Evolutionary conservation across 1,140 invertebrate species (phyloP), one percentile per base, ranked within the genome.

Genomic region (Caerostris extrusa): DNA sequence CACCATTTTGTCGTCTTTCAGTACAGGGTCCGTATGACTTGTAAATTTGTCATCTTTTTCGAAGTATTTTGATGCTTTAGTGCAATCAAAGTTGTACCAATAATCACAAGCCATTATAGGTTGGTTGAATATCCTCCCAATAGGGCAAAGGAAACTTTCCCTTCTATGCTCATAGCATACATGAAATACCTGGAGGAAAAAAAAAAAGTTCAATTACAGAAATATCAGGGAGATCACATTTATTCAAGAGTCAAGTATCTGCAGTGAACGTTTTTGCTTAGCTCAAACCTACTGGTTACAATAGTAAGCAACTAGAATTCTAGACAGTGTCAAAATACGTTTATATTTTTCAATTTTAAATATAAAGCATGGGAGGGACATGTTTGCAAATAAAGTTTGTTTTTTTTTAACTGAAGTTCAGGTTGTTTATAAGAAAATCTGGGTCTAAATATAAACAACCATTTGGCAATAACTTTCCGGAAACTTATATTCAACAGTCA

Each of bases 121-220:
- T 96, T 98, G 97, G 96, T 98, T 98, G 96, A 98, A 98, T 77
- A 98, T 97, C 0, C 98, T 98, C n/a, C 98, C 98, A 95, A 98
- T 97, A 17, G 98, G 98, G 95, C 98, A 98, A 0, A 98, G 96
- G 96, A 98, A 98, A 86, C 98, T 98, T 96, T 97, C 98, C 95
- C 97, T 97, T 82, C 97, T 97, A 90, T 98, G 98, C 56, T 97
- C 97, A 3, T 98, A 95, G 77, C 94, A 95, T n/a, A 95, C 87
- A 82, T 95, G 95, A 81, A 95, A 95, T n/a, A 94, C 95, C 88
- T 85, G 83, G 10, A 85, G n/a, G 19, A n/a, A 12, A 6, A 85
- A 58, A 53, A 12, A 3, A 50, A 12, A n/a, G n/a, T n/a, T n/a
- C n/a, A n/a, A n/a, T n/a, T n/a, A n/a, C n/a, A n/a, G n/a, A n/a